Evolutionary conservation across 2,113 vertebrate species (phyloP).

Genomic region (Emydura subglobosa): DNA sequence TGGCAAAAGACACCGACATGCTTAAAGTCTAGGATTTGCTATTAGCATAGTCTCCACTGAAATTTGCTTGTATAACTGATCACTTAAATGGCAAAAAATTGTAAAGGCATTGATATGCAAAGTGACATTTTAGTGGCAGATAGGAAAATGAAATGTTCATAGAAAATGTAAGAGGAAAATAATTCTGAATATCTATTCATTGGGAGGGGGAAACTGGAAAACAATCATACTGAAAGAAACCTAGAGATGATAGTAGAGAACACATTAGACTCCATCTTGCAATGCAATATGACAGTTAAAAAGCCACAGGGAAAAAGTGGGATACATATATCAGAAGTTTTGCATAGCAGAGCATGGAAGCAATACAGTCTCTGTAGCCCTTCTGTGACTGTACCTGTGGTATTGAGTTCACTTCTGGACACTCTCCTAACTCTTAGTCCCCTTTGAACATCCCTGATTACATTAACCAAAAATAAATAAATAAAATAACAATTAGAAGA

Average conservation of each 20-base stretch:
- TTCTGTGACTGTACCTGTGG: background rate
- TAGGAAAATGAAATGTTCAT: background rate
- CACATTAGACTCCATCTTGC: background rate
- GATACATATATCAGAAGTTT: background rate
- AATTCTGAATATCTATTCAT: background rate
- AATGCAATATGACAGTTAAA: background rate
- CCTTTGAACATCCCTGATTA: background rate
- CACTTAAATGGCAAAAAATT: background rate
- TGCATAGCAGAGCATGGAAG: background rate
- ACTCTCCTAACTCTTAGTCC: background rate
- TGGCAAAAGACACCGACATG: background rate
- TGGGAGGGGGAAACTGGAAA: background rate
- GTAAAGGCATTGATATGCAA: background rate
- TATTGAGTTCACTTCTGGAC: background rate
- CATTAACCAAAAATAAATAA: background rate
- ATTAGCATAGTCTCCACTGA: background rate
- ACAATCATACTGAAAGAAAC: background rate
- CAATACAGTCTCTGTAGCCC: background rate
- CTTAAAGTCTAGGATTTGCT: background rate
- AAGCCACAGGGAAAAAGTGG: background rate
- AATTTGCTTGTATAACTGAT: slow-evolving; percentile 7
- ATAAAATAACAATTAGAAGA: background rate
- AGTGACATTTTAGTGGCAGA: background rate
- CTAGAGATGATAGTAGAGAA: background rate
- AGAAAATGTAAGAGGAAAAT: background rate